Percentiles rank a stretch among this genome's conserved stretches.
phyloP scores from a whole-genome alignment of 2,797 vertebrate genomes.

The Myoxocephalus aenaeus region DNA sequence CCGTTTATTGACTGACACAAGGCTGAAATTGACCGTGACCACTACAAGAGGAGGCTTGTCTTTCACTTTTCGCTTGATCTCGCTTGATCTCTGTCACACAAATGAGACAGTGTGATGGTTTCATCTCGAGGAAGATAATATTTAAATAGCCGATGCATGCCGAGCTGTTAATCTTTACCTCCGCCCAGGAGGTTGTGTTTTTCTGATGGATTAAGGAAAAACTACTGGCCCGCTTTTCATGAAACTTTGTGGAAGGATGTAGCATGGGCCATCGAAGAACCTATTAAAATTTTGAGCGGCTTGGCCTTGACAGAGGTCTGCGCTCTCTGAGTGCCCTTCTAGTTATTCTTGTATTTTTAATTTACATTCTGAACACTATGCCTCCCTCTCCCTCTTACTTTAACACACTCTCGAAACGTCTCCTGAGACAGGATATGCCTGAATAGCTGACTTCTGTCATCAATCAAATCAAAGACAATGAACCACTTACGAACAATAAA shows the following conservation, averaged over 20 bases:
- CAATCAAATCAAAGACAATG: slow-evolving; percentile 76
- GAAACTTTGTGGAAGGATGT: neutral
- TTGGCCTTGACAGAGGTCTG: neutral
- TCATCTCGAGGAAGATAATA: neutral
- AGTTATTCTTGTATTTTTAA: slow-evolving; percentile 11
- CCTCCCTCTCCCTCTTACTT: slow-evolving; percentile 8
- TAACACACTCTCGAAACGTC: slow-evolving; percentile 18
- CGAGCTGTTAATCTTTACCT: neutral
- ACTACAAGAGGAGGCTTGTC: slow-evolving; percentile 42
- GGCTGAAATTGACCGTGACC: slow-evolving; percentile 44
- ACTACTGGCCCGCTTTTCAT: neutral
- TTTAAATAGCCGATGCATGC: neutral
- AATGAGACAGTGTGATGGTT: slow-evolving; percentile 5
- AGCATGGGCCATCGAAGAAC: neutral
- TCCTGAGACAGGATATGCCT: slow-evolving; percentile 66
- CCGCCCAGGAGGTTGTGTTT: neutral
- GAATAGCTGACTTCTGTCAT: slow-evolving; percentile 69
- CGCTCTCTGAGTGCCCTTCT: neutral
- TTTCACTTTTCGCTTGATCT: slow-evolving; percentile 23
- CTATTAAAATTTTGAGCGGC: neutral
- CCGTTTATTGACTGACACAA: slow-evolving; percentile 21
- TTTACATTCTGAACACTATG: neutral
- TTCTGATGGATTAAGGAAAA: neutral
- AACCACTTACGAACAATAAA: slow-evolving; percentile 60
- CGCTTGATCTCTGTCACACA: slow-evolving; percentile 24